These are phyloP conservation scores for Colistium nudipinnis DNA, from an alignment of 2,113 vertebrate genomes.

Conservation along the genomic window DNA sequence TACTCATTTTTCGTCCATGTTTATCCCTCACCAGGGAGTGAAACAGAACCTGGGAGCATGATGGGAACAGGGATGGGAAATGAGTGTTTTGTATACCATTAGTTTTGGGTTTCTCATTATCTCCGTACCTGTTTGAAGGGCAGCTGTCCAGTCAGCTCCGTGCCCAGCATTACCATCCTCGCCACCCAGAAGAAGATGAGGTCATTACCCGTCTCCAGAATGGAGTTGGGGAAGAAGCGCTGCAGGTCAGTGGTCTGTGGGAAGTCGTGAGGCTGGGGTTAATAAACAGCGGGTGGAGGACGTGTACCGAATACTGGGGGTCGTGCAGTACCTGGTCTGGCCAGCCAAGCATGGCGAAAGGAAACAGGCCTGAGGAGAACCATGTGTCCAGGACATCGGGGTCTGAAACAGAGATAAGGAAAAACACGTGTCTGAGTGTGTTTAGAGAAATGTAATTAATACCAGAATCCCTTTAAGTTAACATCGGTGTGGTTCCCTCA, in stretches of 20 bases:
- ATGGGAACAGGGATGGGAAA: not conserved
- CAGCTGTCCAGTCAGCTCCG: slow-evolving; percentile 86
- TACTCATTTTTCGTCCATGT: slow-evolving; percentile 93
- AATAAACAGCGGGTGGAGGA: not conserved
- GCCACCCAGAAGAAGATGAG: slow-evolving; percentile 96
- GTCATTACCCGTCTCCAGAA: slow-evolving; percentile 92
- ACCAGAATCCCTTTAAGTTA: no score
- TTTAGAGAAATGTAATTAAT: not conserved
- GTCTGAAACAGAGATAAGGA: slow-evolving; percentile 72
- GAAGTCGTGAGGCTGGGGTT: not conserved
- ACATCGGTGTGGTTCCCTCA: no score
- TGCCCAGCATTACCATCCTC: slow-evolving; percentile 91
- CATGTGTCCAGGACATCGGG: slow-evolving; percentile 91
- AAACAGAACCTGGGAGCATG: slow-evolving; percentile 84
- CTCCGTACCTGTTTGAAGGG: slow-evolving; percentile 87
- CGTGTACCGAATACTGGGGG: not conserved
- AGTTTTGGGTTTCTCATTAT: not conserved
- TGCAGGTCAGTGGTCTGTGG: slow-evolving; percentile 85
- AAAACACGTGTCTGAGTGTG: not conserved
- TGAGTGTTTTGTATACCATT: not conserved
- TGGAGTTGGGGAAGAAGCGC: slow-evolving; percentile 88
- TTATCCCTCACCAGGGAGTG: slow-evolving; percentile 91
- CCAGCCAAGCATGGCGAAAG: slow-evolving; percentile 93
- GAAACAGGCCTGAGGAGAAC: slow-evolving; percentile 93
- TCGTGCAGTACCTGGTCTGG: slow-evolving; percentile 80